Conservation (phyloP, 2,797 vertebrate species). For the Galago senegalensis region DNA sequence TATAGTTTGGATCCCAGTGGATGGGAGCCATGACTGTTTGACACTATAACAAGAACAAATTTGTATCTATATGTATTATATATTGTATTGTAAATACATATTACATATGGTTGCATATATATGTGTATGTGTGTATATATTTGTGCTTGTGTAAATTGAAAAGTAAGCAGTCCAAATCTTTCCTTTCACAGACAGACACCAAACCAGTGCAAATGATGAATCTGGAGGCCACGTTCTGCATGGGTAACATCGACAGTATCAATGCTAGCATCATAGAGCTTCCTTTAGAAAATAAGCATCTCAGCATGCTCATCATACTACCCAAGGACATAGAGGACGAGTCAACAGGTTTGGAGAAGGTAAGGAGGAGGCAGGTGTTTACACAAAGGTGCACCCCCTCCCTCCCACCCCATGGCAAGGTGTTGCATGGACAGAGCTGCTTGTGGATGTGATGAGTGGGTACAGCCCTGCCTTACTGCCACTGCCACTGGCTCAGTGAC, state of each 20-base stretch:
- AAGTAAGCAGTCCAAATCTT: neutral
- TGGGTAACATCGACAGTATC: slow-evolving; percentile 89
- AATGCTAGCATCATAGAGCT: slow-evolving; percentile 90
- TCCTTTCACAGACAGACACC: slow-evolving; percentile 88
- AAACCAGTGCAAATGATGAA: slow-evolving; percentile 92
- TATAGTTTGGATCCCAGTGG: too few relatives aligned
- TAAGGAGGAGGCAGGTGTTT: slow-evolving; percentile 67
- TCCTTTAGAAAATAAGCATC: slow-evolving; percentile 91
- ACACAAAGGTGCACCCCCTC: accelerated
- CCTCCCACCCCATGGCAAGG: accelerated
- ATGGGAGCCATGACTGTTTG: neutral
- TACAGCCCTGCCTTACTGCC: accelerated
- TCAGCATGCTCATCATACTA: slow-evolving; percentile 91
- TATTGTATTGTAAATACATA: neutral
- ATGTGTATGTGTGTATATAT: neutral
- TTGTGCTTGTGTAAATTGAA: neutral
- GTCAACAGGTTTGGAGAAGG: slow-evolving; percentile 90
- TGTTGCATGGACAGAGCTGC: accelerated
- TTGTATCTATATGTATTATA: neutral
- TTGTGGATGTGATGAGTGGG: neutral
- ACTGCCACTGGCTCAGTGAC: neutral
- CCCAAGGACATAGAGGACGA: slow-evolving; percentile 90
- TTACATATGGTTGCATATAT: neutral
- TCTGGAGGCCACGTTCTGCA: slow-evolving; percentile 89
- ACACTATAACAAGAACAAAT: neutral